Evolutionary conservation across 2,113 vertebrate species (phyloP).

Genomic region (Asarcornis scutulata): DNA sequence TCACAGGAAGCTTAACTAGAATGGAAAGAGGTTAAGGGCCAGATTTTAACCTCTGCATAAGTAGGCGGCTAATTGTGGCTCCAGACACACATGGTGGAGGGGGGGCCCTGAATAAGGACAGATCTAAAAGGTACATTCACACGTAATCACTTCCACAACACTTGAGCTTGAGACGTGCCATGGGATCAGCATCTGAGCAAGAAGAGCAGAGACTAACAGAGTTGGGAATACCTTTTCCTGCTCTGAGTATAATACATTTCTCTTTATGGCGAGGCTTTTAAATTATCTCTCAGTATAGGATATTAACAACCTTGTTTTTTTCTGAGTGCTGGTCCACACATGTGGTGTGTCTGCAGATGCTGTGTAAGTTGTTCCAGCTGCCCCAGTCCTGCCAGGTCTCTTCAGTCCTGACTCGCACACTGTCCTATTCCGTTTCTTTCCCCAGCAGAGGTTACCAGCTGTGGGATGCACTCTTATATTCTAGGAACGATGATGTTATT

Average conservation of each 20-base stretch:
- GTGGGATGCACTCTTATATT: neutral
- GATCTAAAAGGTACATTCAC: neutral
- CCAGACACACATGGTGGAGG: neutral
- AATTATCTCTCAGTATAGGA: constrained; percentile 41
- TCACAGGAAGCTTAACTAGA: constrained; percentile 58
- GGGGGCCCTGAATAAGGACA: constrained; percentile 27
- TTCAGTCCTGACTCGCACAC: constrained; percentile 24
- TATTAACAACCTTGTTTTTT: constrained; percentile 47
- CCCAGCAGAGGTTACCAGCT: constrained; percentile 50
- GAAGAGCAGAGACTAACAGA: neutral
- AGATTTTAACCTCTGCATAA: constrained; percentile 60
- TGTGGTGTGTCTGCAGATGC: constrained; percentile 39
- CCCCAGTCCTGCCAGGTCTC: constrained; percentile 52
- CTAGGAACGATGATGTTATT: constrained; percentile 32
- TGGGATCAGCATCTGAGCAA: neutral
- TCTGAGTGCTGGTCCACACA: constrained; percentile 46
- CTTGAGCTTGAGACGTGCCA: neutral
- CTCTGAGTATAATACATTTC: constrained; percentile 22
- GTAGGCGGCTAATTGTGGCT: constrained; percentile 46
- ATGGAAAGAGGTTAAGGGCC: constrained; percentile 60
- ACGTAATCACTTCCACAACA: neutral
- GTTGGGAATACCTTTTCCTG: constrained; percentile 38
- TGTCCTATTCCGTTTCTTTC: constrained; percentile 26
- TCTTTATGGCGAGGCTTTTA: constrained; percentile 56
- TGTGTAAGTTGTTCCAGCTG: constrained; percentile 20